phyloP scores from a whole-genome alignment of 2,797 vertebrate species.

The Pangasius sanitwongsei region DNA sequence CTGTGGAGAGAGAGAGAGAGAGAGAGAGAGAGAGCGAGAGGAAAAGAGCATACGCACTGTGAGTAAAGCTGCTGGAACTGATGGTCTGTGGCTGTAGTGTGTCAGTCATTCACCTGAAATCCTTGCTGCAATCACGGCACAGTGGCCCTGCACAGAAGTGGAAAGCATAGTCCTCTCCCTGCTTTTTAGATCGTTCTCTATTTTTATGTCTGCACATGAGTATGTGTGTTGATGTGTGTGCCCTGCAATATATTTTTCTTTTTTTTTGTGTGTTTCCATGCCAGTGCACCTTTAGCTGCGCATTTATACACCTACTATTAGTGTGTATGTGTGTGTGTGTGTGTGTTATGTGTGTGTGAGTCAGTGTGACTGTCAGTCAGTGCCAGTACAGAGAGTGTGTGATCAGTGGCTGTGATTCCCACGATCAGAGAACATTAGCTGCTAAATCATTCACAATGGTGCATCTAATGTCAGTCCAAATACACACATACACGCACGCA shows the following conservation, averaged over 20 bases:
- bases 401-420: not conserved
- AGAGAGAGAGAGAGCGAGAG: not conserved
- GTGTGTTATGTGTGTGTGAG: conserved; percentile 15
- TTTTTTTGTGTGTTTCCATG: not conserved
- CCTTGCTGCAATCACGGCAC: not conserved
- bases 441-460: conserved; percentile 36
- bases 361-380: conserved; percentile 11
- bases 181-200: not conserved
- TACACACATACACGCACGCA: not conserved
- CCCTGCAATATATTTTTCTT: not conserved
- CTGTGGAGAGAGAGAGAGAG: not conserved
- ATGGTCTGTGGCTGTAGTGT: not conserved
- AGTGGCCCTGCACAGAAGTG: not conserved
- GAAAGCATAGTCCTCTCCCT: not conserved
- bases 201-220: not conserved
- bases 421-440: conserved; percentile 15
- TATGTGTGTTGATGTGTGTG: not conserved
- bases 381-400: conserved; percentile 22
- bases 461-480: not conserved
- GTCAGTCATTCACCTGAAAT: not conserved
- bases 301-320: not conserved
- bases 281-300: not conserved
- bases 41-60: not conserved
- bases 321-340: not conserved
- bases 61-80: conserved; percentile 15